Evolutionary conservation across 1,140 invertebrate genomes (phyloP).

Genomic region (Philopotamus ludificatus): DNA sequence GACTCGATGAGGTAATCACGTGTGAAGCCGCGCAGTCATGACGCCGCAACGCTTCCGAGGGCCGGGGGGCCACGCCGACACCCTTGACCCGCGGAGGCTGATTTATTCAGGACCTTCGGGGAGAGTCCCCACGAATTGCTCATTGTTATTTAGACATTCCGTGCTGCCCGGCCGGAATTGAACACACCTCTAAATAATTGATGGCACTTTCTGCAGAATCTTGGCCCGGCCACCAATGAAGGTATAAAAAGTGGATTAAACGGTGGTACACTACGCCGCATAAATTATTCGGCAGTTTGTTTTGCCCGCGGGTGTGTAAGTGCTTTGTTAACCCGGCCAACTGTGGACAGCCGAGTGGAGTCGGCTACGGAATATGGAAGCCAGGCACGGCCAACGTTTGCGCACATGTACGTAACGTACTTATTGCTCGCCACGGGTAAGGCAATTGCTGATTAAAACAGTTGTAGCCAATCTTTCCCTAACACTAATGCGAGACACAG

Average conservation of each 20-base stretch:
- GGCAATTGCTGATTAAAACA: no score
- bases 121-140: no score
- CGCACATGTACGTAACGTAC: no score
- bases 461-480: no score
- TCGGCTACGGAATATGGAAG: no score
- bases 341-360: no score
- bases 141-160: neutral
- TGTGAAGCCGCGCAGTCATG: neutral
- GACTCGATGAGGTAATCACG: no score
- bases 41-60: neutral
- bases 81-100: neutral
- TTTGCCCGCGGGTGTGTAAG: neutral
- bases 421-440: no score
- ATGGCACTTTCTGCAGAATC: neutral
- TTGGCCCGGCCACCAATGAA: neutral
- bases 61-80: no score
- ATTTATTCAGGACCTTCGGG: neutral
- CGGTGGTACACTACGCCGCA: neutral
- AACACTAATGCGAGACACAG: no score
- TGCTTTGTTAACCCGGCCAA: no score
- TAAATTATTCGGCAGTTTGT: neutral
- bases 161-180: neutral
- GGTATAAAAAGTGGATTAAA: neutral
- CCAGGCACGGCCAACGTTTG: no score
- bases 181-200: neutral